A percentile compares a stretch with the other conserved stretches of the same genome.
phyloP scores from a whole-genome alignment of 2,888 invertebrate species.

The Diadegma fenestrale region DNA sequence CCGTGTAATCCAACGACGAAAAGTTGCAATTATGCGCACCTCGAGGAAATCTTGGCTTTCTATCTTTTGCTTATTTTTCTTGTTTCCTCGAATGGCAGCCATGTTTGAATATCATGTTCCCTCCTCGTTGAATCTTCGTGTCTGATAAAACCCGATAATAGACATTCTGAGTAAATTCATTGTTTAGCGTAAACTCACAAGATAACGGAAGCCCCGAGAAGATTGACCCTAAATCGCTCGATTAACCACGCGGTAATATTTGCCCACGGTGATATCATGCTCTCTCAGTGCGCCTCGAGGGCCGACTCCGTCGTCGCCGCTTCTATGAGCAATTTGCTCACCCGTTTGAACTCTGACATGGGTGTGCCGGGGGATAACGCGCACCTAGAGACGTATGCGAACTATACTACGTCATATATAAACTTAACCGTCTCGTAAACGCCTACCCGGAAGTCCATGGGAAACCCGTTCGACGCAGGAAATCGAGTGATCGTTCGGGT shows the following conservation, averaged over 20 bases:
- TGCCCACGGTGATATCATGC: conserved; percentile 68
- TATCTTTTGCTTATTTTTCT: neutral
- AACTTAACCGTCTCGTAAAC: conserved; percentile 69
- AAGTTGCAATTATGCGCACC: conserved; percentile 59
- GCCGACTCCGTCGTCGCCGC: conserved; percentile 50
- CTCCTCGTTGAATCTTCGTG: neutral
- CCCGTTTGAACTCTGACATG: conserved; percentile 79
- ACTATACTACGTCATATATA: conserved; percentile 61
- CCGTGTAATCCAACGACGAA: conserved; percentile 49
- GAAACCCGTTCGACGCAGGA: conserved; percentile 74
- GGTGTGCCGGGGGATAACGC: conserved; percentile 75
- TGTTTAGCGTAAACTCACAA: conserved; percentile 26
- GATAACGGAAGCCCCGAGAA: conserved; percentile 60
- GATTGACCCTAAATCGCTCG: conserved; percentile 75
- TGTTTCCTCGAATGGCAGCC: neutral
- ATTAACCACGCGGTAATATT: conserved; percentile 75
- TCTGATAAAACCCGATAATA: conserved; percentile 26
- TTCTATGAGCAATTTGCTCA: conserved; percentile 76
- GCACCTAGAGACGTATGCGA: conserved; percentile 54
- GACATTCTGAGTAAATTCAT: conserved; percentile 34
- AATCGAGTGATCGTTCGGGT: conserved; percentile 72
- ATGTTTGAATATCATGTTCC: conserved; percentile 2
- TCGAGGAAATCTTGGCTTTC: conserved; percentile 15
- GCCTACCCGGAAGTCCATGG: conserved; percentile 75
- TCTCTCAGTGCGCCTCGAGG: conserved; percentile 40